These are phyloP conservation scores for Chlorospingus semifuscus DNA, from an alignment of 2,797 vertebrate genomes.

Conservation along the genomic window DNA sequence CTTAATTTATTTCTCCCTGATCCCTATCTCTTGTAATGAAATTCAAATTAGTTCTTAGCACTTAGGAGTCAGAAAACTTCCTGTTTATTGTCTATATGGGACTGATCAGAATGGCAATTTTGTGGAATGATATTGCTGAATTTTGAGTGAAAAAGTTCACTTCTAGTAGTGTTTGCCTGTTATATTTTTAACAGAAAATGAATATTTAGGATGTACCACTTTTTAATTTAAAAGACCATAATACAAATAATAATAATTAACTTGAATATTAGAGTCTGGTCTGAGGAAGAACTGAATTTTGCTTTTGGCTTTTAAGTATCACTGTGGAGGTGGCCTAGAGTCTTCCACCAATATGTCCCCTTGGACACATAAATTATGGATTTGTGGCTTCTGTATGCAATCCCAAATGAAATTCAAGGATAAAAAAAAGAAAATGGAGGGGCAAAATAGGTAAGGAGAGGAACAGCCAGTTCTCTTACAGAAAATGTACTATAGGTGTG, in stretches of 20 bases:
- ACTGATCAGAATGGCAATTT: not conserved
- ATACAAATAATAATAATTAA: not conserved
- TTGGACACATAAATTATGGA: not conserved
- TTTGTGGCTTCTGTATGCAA: not conserved
- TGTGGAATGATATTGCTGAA: not conserved
- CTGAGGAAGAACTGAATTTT: not conserved
- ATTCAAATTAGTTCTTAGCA: conserved; percentile 17
- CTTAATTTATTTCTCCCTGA: conserved; percentile 35
- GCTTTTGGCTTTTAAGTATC: not conserved
- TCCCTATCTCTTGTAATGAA: not conserved
- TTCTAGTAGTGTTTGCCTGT: not conserved
- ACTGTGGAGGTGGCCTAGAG: not conserved
- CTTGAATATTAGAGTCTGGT: not conserved
- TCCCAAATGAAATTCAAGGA: not conserved
- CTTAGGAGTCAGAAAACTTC: not conserved
- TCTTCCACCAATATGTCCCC: not conserved
- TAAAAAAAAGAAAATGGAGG: not conserved
- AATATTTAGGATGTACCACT: not conserved
- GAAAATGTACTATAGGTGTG: not conserved
- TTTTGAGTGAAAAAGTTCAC: not conserved
- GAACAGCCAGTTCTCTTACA: not conserved
- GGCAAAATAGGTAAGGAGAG: not conserved
- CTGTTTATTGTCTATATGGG: not conserved
- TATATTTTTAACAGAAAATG: not conserved
- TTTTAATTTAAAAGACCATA: not conserved